A percentile compares a stretch with the other conserved stretches of the same genome.
Conservation (phyloP, 2,888 invertebrate species). For the Drosophila demipolita region DNA sequence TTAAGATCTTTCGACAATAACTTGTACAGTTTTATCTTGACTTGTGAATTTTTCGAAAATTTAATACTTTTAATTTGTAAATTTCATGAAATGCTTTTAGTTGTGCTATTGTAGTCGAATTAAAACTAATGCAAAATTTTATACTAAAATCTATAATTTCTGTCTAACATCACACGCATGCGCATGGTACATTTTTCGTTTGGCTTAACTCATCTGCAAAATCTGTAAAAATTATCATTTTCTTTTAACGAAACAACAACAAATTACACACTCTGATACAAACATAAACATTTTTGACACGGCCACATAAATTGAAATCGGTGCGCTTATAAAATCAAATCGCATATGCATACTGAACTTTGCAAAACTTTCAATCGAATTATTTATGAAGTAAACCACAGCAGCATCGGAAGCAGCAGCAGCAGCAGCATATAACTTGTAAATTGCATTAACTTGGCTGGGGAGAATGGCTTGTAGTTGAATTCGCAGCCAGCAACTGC, state of each 20-base stretch:
- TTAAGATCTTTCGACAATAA: slow-evolving; percentile 15
- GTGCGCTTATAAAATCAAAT: slow-evolving; percentile 27
- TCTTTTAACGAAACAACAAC: slow-evolving; percentile 35
- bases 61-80: slow-evolving; percentile 13
- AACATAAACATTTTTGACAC: slow-evolving; percentile 26
- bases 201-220: slow-evolving; percentile 69
- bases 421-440: slow-evolving; percentile 22
- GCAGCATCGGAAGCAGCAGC: slow-evolving; percentile 2
- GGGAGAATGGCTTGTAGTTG: slow-evolving; percentile 40
- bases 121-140: slow-evolving; percentile 74
- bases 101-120: slow-evolving; percentile 70
- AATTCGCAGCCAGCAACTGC: slow-evolving; percentile 22
- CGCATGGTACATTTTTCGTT: slow-evolving; percentile 84
- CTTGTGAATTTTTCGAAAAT: slow-evolving; percentile 1
- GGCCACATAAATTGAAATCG: slow-evolving; percentile 28
- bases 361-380: slow-evolving; percentile 30
- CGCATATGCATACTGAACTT: slow-evolving; percentile 52
- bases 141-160: slow-evolving; percentile 84
- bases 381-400: slow-evolving; percentile 10
- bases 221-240: slow-evolving; percentile 63
- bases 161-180: slow-evolving; percentile 86
- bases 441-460: slow-evolving; percentile 52
- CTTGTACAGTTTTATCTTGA: slow-evolving; percentile 9
- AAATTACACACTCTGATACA: slow-evolving; percentile 28
- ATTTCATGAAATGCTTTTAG: slow-evolving; percentile 49